phyloP scores from a whole-genome alignment of 23 tunicate genomes.

The Oikopleura vanhoeffeni region DNA sequence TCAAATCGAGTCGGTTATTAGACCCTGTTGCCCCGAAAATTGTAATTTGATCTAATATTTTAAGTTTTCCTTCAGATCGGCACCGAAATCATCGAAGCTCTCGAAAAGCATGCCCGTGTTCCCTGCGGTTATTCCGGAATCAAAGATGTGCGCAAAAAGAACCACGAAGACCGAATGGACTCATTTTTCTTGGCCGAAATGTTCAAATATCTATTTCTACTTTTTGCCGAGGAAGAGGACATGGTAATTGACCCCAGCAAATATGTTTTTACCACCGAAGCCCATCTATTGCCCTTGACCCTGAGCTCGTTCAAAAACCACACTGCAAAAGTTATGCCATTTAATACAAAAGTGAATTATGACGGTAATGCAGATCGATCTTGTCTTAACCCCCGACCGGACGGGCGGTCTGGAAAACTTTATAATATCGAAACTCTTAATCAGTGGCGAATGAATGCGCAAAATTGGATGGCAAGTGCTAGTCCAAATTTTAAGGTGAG shows the following conservation, averaged over 20 bases:
- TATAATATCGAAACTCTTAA: not conserved
- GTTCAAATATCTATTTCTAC: slow-evolving; percentile 83
- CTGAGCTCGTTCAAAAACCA: slow-evolving; percentile 21
- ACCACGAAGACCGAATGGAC: slow-evolving; percentile 91
- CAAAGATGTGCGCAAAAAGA: slow-evolving; percentile 63
- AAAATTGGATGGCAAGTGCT: no score
- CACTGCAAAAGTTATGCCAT: slow-evolving; percentile 7
- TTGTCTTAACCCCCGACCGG: slow-evolving; percentile 34
- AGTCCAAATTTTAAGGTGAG: no score
- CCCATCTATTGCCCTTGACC: slow-evolving; percentile 59
- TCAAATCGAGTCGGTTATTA: no score
- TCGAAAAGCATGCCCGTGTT: slow-evolving; percentile 47
- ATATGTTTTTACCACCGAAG: slow-evolving; percentile 87
- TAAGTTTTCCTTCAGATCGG: slow-evolving; percentile 58
- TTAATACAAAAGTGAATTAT: slow-evolving; percentile 22
- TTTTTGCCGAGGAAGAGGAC: slow-evolving; percentile 37
- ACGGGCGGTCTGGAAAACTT: not conserved
- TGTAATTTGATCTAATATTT: no score
- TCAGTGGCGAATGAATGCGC: not conserved
- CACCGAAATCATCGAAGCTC: slow-evolving; percentile 46
- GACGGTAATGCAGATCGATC: slow-evolving; percentile 28
- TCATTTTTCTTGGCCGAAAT: slow-evolving; percentile 90
- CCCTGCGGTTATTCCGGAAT: slow-evolving; percentile 88
- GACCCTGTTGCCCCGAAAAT: no score
- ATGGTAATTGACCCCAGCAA: slow-evolving; percentile 42